A percentile compares a stretch with the other conserved stretches of the same genome.
Evolutionary conservation across 2,888 invertebrate species (phyloP).

Genomic region (Nasonia oneida): DNA sequence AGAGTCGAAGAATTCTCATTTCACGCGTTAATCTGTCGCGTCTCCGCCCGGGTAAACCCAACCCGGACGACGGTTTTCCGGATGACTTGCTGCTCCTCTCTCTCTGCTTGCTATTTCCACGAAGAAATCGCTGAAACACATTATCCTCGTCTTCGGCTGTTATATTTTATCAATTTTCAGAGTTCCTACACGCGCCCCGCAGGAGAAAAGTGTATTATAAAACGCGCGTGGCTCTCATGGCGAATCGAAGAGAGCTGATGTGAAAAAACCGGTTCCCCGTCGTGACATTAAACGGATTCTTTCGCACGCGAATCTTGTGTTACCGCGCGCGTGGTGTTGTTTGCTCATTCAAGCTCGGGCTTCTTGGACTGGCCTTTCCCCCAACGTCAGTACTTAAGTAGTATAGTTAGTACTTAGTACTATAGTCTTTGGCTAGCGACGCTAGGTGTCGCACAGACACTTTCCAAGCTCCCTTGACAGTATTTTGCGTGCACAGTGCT

Average conservation of each 20-base stretch:
- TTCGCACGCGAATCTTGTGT: constrained; percentile 32
- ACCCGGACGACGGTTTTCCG: background rate
- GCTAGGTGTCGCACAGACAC: background rate
- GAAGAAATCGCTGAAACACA: background rate
- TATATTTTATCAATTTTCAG: background rate
- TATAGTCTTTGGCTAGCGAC: too few species aligned
- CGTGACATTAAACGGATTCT: constrained; percentile 45
- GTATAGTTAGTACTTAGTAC: too few species aligned
- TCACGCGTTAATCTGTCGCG: constrained; percentile 36
- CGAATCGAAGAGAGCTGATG: background rate
- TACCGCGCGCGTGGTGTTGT: background rate
- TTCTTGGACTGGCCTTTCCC: background rate
- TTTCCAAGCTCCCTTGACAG: background rate
- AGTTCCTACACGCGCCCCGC: background rate
- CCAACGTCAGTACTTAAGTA: background rate
- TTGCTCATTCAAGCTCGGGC: background rate
- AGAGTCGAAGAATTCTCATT: constrained; percentile 26
- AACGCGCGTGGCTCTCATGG: background rate
- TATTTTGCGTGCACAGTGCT: background rate
- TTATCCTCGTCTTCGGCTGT: background rate
- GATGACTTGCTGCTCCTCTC: background rate
- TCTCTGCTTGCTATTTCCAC: background rate
- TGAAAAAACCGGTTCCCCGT: constrained; percentile 45
- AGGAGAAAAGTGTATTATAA: background rate
- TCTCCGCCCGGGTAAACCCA: background rate